Conservation (phyloP, 2,888 invertebrate species). For the Cotesia congregata region DNA sequence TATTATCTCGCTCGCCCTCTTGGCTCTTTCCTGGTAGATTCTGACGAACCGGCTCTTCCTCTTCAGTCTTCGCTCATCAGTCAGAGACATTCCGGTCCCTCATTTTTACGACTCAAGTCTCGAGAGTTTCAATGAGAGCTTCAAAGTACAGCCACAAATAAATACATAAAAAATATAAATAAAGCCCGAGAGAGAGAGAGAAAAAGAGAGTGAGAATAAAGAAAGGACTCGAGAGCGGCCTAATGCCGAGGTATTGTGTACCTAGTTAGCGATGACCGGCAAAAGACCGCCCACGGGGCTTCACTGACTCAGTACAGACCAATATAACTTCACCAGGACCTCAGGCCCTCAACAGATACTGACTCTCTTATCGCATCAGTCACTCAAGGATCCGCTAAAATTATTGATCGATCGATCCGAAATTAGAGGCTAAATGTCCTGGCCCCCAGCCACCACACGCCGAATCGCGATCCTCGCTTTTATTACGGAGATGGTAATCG, state of each 20-base stretch:
- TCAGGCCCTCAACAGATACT: neutral
- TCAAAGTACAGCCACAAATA: neutral
- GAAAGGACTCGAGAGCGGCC: slow-evolving; percentile 41
- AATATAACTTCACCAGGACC: neutral
- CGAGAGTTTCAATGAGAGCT: neutral
- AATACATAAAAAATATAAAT: slow-evolving; percentile 16
- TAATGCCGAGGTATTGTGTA: slow-evolving; percentile 63
- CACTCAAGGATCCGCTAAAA: slow-evolving; percentile 49
- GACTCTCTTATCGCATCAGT: slow-evolving; percentile 18
- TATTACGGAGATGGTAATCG: slow-evolving; percentile 61
- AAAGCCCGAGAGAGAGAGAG: neutral
- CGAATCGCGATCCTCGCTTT: slow-evolving; percentile 47
- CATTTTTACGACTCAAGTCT: neutral
- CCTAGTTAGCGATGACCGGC: slow-evolving; percentile 62
- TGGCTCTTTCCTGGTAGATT: slow-evolving; percentile 4
- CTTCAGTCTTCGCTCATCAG: neutral
- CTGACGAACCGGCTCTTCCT: slow-evolving; percentile 28
- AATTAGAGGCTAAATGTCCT: slow-evolving; percentile 67
- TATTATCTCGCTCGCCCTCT: slow-evolving; percentile 8
- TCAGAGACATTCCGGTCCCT: neutral
- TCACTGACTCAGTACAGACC: neutral
- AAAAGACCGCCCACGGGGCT: slow-evolving; percentile 56
- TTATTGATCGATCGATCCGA: slow-evolving; percentile 68
- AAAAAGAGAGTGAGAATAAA: slow-evolving; percentile 31
- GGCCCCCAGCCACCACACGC: slow-evolving; percentile 64